Evolutionary conservation across 2,797 vertebrate species (phyloP).

Genomic region (Molossus alvarezi): DNA sequence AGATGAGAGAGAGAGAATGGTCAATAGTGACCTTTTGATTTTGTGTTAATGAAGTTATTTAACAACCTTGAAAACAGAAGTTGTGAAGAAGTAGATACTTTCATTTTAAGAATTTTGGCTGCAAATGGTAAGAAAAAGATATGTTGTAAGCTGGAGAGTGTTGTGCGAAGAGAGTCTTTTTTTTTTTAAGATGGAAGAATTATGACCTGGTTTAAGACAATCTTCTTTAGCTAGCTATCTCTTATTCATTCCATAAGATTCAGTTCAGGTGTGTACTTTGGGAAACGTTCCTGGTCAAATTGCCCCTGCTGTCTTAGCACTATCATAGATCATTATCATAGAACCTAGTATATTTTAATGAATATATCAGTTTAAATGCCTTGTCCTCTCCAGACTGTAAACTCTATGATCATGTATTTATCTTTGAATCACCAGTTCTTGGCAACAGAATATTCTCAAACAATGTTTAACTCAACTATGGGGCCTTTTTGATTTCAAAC

Average conservation of each 20-base stretch:
- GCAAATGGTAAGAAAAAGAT: not conserved
- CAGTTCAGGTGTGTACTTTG: not conserved
- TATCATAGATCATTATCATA: conserved; percentile 3
- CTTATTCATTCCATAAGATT: not conserved
- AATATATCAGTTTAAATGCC: conserved; percentile 22
- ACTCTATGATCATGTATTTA: not conserved
- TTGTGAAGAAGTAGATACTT: conserved; percentile 12
- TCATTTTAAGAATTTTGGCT: conserved; percentile 36
- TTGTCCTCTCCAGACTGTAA: not conserved
- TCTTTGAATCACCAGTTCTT: conserved; percentile 30
- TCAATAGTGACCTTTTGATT: not conserved
- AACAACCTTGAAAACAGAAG: conserved; percentile 23
- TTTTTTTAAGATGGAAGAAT: not conserved
- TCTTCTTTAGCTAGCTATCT: conserved; percentile 12
- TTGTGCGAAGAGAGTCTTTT: not conserved
- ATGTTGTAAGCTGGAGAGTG: not conserved
- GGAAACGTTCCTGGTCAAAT: not conserved
- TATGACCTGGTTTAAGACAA: conserved; percentile 25
- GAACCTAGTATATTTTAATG: not conserved
- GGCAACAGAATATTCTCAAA: conserved; percentile 30
- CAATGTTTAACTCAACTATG: not conserved
- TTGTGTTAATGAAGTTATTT: conserved; percentile 54
- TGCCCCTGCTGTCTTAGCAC: not conserved
- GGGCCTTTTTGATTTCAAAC: not conserved
- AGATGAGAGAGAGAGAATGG: not conserved